A percentile compares a stretch with the other conserved stretches of the same genome.
Conservation (phyloP, 1,140 invertebrate genomes). For the Lamellibrachia luymesi region DNA sequence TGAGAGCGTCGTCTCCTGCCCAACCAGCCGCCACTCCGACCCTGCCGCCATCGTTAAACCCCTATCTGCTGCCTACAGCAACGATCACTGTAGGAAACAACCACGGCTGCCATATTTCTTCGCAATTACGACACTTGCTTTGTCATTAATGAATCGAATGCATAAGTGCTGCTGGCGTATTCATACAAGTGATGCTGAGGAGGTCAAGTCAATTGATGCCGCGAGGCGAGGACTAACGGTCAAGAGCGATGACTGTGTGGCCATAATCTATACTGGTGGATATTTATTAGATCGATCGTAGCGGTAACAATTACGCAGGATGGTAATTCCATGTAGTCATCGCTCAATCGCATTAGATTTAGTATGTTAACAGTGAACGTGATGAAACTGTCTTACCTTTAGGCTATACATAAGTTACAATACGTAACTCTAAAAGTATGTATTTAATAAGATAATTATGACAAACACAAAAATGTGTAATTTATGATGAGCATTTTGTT, state of each 20-base stretch:
- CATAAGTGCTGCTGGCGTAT: background rate
- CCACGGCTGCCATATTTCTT: background rate
- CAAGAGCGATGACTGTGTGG: background rate
- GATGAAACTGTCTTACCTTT: no score
- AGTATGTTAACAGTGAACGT: no score
- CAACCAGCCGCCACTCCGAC: background rate
- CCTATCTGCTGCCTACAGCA: background rate
- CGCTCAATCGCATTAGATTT: background rate
- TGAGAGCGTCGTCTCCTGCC: background rate
- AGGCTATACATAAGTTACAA: no score
- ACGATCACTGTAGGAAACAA: background rate
- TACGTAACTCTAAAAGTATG: no score
- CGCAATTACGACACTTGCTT: background rate
- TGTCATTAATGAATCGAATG: background rate
- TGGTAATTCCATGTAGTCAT: background rate
- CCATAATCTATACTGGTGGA: background rate
- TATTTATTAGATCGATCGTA: background rate
- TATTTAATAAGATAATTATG: no score
- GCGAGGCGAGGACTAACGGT: background rate
- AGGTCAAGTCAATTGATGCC: background rate
- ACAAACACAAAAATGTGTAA: no score
- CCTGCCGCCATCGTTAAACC: background rate
- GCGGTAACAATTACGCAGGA: background rate
- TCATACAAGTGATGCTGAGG: background rate
- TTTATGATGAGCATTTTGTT: no score